Percentiles rank a stretch among this genome's conserved stretches.
These are phyloP conservation scores for Lindbergichthys nudifrons DNA, from an alignment of 2,797 vertebrate species.

Conservation along the genomic window DNA sequence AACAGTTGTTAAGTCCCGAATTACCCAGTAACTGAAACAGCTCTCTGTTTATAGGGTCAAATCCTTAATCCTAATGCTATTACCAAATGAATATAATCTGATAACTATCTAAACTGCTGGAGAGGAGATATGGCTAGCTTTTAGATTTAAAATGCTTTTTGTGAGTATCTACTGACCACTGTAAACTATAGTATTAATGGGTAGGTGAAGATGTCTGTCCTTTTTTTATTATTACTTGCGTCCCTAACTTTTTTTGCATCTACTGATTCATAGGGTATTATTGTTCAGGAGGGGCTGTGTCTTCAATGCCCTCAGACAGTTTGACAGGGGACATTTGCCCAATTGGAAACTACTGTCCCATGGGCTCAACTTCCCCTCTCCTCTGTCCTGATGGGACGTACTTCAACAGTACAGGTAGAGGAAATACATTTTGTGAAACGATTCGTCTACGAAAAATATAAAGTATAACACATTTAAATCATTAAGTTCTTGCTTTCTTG, in stretches of 20 bases:
- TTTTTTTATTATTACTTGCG: background rate
- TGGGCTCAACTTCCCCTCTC: slow-evolving; percentile 78
- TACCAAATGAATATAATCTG: too few relatives aligned
- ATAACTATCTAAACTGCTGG: too few relatives aligned
- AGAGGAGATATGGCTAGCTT: background rate
- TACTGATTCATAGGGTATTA: slow-evolving; percentile 86
- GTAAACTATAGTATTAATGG: background rate
- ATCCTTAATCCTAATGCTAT: too few relatives aligned
- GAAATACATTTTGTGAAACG: background rate
- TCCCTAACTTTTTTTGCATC: background rate
- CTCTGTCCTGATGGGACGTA: slow-evolving; percentile 84
- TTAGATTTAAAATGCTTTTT: background rate
- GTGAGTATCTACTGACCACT: background rate
- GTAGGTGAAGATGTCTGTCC: background rate
- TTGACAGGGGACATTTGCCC: slow-evolving; percentile 85
- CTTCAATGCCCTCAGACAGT: slow-evolving; percentile 81
- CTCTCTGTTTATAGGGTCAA: too few relatives aligned
- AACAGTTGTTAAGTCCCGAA: background rate
- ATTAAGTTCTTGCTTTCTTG: background rate
- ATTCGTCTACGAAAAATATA: background rate
- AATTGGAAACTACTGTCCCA: slow-evolving; percentile 83
- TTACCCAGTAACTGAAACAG: too few relatives aligned
- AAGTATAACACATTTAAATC: background rate
- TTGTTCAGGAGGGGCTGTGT: slow-evolving; percentile 82
- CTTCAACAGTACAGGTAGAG: slow-evolving; percentile 86